phyloP scores from a whole-genome alignment of 1,140 invertebrate species.

The Cydia fagiglandana region DNA sequence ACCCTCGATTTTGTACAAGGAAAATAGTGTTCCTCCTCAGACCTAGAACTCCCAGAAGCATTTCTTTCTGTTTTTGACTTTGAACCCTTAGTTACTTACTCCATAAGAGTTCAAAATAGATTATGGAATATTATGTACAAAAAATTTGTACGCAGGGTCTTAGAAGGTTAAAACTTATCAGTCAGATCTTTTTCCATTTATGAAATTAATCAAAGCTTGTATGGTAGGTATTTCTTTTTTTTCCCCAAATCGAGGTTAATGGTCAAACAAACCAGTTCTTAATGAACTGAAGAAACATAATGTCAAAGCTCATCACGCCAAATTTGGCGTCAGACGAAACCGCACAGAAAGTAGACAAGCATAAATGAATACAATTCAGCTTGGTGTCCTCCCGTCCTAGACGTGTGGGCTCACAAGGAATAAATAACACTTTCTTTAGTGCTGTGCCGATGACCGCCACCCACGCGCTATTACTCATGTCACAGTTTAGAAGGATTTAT shows the following conservation, averaged over 20 bases:
- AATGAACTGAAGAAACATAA: constrained; percentile 18
- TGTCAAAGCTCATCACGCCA: constrained; percentile 17
- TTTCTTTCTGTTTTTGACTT: no score
- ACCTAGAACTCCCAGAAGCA: no score
- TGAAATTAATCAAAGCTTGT: constrained; percentile 2
- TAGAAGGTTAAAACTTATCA: neutral
- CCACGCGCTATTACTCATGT: constrained; percentile 43
- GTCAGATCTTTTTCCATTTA: neutral
- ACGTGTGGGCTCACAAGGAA: constrained; percentile 63
- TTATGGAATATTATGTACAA: no score
- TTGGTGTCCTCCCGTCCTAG: neutral
- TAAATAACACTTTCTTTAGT: constrained; percentile 72
- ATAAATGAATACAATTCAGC: constrained; percentile 3
- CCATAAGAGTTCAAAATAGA: no score
- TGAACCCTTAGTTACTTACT: no score
- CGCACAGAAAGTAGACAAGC: neutral
- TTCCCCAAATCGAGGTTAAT: constrained; percentile 1
- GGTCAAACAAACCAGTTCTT: constrained; percentile 5
- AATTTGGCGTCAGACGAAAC: constrained; percentile 21
- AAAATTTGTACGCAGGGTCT: no score
- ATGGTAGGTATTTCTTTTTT: neutral
- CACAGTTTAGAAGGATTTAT: constrained; percentile 14
- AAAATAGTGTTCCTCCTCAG: no score
- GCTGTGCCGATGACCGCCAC: constrained; percentile 69
- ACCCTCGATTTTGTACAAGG: no score